Evolutionary conservation across 2,888 invertebrate species (phyloP).

Genomic region (Trachelus troglodyta): DNA sequence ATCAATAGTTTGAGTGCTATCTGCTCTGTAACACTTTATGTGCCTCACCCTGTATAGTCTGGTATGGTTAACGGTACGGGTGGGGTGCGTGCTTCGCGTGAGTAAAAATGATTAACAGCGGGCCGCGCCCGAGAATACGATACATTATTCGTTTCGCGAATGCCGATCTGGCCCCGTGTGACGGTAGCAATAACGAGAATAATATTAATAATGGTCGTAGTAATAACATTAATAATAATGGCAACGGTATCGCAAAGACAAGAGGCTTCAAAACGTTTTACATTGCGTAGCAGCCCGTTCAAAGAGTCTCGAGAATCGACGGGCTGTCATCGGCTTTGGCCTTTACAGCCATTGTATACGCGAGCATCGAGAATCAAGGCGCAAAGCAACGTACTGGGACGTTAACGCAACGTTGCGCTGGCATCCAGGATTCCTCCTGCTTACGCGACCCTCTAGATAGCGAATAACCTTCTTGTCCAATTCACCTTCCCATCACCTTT

Average conservation of each 20-base stretch:
- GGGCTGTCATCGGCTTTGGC: too few relatives aligned
- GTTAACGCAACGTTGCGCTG: too few relatives aligned
- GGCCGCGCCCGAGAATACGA: not conserved
- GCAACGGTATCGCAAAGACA: constrained; percentile 35
- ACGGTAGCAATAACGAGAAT: constrained; percentile 52
- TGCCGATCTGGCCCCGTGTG: constrained; percentile 21
- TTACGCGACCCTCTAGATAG: constrained; percentile 17
- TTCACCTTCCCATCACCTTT: constrained; percentile 20
- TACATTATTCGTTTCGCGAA: constrained; percentile 5
- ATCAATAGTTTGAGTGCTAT: constrained; percentile 14
- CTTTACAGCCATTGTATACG: constrained; percentile 14
- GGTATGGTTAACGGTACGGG: too few relatives aligned
- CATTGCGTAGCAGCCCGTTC: too few relatives aligned
- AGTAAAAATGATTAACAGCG: constrained; percentile 15
- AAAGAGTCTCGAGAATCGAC: too few relatives aligned
- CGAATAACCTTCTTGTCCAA: constrained; percentile 3
- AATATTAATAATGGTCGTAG: constrained; percentile 49
- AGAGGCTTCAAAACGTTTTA: constrained; percentile 12
- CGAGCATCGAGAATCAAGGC: constrained; percentile 22
- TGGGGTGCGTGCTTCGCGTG: too few relatives aligned
- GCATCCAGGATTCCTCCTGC: too few relatives aligned
- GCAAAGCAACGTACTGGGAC: too few relatives aligned
- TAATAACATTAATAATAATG: constrained; percentile 24
- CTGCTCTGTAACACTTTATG: constrained; percentile 18
- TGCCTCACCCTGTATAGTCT: constrained; percentile 15